Evolutionary conservation across 2,888 invertebrate genomes (phyloP), one percentile per base, ranked within the genome.

Genomic region (Drosophila macrospina): DNA sequence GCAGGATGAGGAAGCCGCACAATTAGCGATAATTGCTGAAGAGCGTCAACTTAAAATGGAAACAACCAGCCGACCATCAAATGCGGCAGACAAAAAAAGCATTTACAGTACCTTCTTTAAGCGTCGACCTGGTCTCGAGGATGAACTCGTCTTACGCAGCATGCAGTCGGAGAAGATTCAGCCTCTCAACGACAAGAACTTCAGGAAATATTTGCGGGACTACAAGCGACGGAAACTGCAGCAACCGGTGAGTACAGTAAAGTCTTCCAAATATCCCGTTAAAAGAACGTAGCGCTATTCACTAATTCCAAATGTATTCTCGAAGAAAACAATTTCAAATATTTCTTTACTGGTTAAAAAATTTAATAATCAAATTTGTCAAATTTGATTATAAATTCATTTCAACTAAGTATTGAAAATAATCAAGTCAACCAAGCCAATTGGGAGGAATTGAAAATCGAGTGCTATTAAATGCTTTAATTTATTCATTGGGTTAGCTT

Each of bases 171-270:
- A 70, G 0, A 80, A 81, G 32, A 82, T 88, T 37, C 72, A 78
- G 32, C 80, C 80, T 36, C 68, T 90, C 6, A 85, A 74, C 4
- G 89, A 90, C 56, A 78, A 79, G 11, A 91, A 89, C 51, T 90
- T 91, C 79, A 94, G 94, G 74, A 94, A 94, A 86, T 94, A 97
- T 91, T 90, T 97, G 20, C 91, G 94, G 32, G 93, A 94, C 45
- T 97, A 97, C 89, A 95, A 95, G 88, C 93, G 94, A 66, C 93
- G 96, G 74, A 94, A 96, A 91, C 92, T 94, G 39, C 94, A 95
- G 64, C 94, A 94, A 89, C 95, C 95, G 91, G 95, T 96, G 92
- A 91, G 92, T 91, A 30, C 10, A 59, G 0, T 0, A 1, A 4
- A 32, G 10, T 10, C 8, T 32, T 2, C 1, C 2, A 8, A 30